A percentile compares a stretch with the other conserved stretches of the same genome.
phyloP scores from a whole-genome alignment of 2,113 vertebrate genomes.

The Bos taurus region ARS-UCD2.0 NC_037337.1:78883501-78884000 shows the following conservation, averaged over 20 bases:
- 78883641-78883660: neutral
- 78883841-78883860: neutral
- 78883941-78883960: neutral
- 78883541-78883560: neutral
- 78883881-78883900: neutral
- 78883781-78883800: neutral
- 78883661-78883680: neutral
- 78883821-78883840: neutral
- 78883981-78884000: neutral
- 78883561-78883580: neutral
- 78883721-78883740: neutral
- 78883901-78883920: neutral
- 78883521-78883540: neutral
- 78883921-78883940: neutral
- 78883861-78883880: neutral
- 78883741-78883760: neutral
- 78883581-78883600: neutral
- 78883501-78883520: neutral
- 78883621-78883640: neutral
- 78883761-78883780: neutral
- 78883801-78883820: neutral
- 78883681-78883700: neutral
- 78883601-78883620: neutral
- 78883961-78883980: neutral
- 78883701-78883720: neutral